Base-by-base conservation (phyloP, 1,140 invertebrate species). In the Cephus cinctus region DNA sequence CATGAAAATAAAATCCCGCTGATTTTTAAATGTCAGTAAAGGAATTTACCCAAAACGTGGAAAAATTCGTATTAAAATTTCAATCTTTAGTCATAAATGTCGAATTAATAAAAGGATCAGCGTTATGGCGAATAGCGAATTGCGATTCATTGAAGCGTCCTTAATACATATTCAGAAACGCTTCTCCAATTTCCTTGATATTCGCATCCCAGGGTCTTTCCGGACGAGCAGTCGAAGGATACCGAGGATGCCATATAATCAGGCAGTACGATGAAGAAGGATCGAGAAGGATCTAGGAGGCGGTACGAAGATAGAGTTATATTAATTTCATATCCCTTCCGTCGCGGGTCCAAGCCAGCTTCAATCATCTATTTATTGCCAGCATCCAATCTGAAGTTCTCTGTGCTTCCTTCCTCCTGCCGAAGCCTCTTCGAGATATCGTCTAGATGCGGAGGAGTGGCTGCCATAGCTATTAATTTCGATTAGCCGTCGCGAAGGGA, bases 121-220 rank as follows among this genome's bases (percentile, higher is more conserved):
- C n/a, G n/a, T n/a, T n/a, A n/a, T n/a, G n/a, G n/a, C n/a, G n/a
- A n/a, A n/a, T n/a, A n/a, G n/a, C n/a, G n/a, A n/a, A n/a, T n/a
- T n/a, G n/a, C n/a, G n/a, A n/a, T n/a, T n/a, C n/a, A n/a, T n/a
- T n/a, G n/a, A n/a, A n/a, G n/a, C n/a, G n/a, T n/a, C n/a, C n/a
- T n/a, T n/a, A n/a, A n/a, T n/a, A n/a, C n/a, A n/a, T n/a, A n/a
- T n/a, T n/a, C n/a, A n/a, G n/a, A n/a, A n/a, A n/a, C n/a, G n/a
- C n/a, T n/a, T n/a, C n/a, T 63, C 68, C 71, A 73, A 75, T 75
- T 75, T 75, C 71, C 71, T 70, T 68, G 68, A 74, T 73, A 71
- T 69, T 70, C 71, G 44, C 62, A 59, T 70, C 65, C 67, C 61
- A 67, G 67, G 67, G 63, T 63, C 56, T 61, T 74, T 74, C 69